Percentiles rank a stretch among this genome's conserved stretches.
Conservation (phyloP, 2,888 invertebrate species). For the Encarsia formosa region DNA sequence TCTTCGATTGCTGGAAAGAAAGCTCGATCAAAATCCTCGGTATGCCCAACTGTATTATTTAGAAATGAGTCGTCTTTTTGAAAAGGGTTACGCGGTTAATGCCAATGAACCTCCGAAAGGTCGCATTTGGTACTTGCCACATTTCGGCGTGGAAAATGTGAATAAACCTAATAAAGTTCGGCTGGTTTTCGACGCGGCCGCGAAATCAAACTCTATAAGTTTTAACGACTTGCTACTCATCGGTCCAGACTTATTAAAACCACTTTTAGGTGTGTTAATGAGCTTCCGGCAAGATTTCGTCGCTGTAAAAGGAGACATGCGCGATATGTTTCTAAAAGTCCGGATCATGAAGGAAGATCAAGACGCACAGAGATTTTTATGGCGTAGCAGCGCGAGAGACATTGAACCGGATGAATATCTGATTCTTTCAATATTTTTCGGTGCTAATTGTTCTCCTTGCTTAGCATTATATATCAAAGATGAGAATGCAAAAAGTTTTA, state of each 20-base stretch:
- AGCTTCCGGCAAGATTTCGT: not conserved
- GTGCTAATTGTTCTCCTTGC: conserved; percentile 4
- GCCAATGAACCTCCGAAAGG: not conserved
- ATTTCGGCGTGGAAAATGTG: not conserved
- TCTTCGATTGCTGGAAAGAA: not conserved
- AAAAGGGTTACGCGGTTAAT: not conserved
- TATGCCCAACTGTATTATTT: not conserved
- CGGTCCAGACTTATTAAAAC: not conserved
- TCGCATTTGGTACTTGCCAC: not conserved
- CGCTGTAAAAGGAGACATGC: conserved; percentile 4
- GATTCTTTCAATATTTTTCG: conserved; percentile 2
- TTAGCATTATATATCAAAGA: conserved; percentile 30
- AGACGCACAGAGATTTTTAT: conserved; percentile 3
- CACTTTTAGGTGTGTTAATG: not conserved
- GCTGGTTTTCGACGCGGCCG: conserved; percentile 7
- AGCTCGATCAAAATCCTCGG: not conserved
- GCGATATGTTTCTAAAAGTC: conserved; percentile 9
- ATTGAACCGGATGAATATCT: not conserved
- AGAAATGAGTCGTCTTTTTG: not conserved
- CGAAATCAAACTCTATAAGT: not conserved
- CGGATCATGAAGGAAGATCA: not conserved
- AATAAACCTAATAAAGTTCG: conserved; percentile 1
- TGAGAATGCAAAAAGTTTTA: conserved; percentile 28
- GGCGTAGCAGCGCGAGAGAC: not conserved
- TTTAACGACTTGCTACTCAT: not conserved